These are phyloP conservation scores for Caenorhabditis plicata DNA, from an alignment of 2,888 invertebrate genomes.

Conservation along the genomic window DNA sequence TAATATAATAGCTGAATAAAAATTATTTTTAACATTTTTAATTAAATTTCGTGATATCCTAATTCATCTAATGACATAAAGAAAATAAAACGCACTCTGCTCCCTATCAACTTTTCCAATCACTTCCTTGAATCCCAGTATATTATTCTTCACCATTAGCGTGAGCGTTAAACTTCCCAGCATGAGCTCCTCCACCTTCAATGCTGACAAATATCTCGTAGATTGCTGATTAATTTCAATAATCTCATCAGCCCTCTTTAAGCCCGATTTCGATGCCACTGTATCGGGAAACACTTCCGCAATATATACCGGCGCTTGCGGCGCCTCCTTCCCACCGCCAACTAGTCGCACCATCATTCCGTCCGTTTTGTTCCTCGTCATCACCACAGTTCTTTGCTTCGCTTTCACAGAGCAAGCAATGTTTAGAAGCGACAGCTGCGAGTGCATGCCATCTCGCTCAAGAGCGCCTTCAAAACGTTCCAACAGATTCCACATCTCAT, in stretches of 20 bases:
- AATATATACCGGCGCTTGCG: slow-evolving; percentile 19
- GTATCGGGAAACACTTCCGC: slow-evolving; percentile 80
- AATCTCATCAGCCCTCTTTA: slow-evolving; percentile 90
- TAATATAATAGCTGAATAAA: no score
- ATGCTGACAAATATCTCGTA: slow-evolving; percentile 88
- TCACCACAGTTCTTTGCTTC: slow-evolving; percentile 85
- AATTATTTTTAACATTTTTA: no score
- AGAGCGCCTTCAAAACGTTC: slow-evolving; percentile 52
- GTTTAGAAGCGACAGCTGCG: slow-evolving; percentile 77
- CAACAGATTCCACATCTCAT: slow-evolving; percentile 82
- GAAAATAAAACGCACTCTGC: no score
- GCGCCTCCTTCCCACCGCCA: slow-evolving; percentile 25
- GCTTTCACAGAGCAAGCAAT: slow-evolving; percentile 98
- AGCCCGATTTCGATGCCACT: slow-evolving; percentile 90
- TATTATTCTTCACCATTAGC: slow-evolving; percentile 93
- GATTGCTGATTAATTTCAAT: slow-evolving; percentile 92
- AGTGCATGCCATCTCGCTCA: slow-evolving; percentile 76
- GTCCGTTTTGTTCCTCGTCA: slow-evolving; percentile 68
- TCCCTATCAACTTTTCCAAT: slow-evolving; percentile 30
- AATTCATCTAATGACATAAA: no score
- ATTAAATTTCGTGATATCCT: no score
- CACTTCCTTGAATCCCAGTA: slow-evolving; percentile 71
- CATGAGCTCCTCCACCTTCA: slow-evolving; percentile 68
- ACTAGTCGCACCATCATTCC: slow-evolving; percentile 22
- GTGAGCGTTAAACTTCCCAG: slow-evolving; percentile 71